Evolutionary conservation across 2,888 invertebrate species (phyloP), one percentile per base, ranked within the genome.

Genomic region (Melanostoma mellinum): DNA sequence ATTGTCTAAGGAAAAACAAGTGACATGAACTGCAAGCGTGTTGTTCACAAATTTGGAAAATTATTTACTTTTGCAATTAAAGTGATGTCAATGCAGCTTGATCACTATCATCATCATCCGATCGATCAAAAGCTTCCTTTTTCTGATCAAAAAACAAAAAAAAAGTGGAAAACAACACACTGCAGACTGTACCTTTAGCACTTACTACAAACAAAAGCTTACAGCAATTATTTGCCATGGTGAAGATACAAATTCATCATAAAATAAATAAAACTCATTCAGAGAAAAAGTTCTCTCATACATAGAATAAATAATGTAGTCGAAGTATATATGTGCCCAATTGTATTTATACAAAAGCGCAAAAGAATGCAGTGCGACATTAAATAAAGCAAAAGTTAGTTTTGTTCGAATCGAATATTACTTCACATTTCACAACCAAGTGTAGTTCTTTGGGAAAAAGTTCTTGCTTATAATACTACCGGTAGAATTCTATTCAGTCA

Each of bases 401-500:
- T 61, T 61, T 61, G 20, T 20, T 20, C 20, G 20, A 20, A 20
- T 61, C 46, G 36, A 46, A 46, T 44, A 60, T 9, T 46, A 61
- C 36, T 46, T 63, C 44, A 35, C 35, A 36, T 61, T 61, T 48
- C 48, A 63, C 61, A 63, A 63, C 20, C 61, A 20, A 20, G 20
- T 20, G 20, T 20, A 20, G 20, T 20, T 61, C 4, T 10, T 73
- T 67, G 56, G 72, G 72, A 73, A 67, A 68, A 69, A 72, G 63
- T 63, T 61, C 73, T 61, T 63, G 63, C 50, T 30, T 63, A 61
- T 46, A 55, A 20, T 56, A 40, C 61, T 73, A 68, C 63, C 81
- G 68, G 77, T 72, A 65, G 35, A 42, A 48, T 58, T 69, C 46
- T 38, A 60, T 60, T 68, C 77, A 77, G 67, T 65, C 63, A 69